Percentiles rank a stretch among this genome's conserved stretches.
Conservation (phyloP, 2,888 invertebrate species). For the Pandemis corylana region DNA sequence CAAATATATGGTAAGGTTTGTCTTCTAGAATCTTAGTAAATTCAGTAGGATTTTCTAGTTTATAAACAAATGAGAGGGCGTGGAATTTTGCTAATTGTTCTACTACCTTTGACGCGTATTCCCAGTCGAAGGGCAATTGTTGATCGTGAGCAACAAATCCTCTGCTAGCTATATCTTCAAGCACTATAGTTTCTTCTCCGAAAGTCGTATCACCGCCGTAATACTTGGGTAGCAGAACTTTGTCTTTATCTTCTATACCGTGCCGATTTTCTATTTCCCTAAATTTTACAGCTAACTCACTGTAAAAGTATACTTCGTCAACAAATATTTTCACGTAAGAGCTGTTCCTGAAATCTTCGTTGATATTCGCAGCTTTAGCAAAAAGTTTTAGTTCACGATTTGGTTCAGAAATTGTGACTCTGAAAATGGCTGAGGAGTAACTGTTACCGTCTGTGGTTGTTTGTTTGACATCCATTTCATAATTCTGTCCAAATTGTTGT, state of each 20-base stretch:
- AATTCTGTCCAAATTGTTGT: slow-evolving; percentile 9
- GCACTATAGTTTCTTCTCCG: slow-evolving; percentile 33
- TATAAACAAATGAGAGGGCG: slow-evolving; percentile 39
- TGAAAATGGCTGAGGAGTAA: slow-evolving; percentile 22
- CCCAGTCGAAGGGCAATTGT: slow-evolving; percentile 28
- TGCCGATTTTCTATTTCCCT: slow-evolving; percentile 32
- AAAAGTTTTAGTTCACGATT: slow-evolving; percentile 31
- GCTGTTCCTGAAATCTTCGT: slow-evolving; percentile 20
- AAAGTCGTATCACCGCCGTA: slow-evolving; percentile 22
- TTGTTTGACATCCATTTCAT: slow-evolving; percentile 15
- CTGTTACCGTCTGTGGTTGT: slow-evolving; percentile 11
- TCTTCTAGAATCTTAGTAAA: slow-evolving; percentile 19
- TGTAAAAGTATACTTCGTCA: slow-evolving; percentile 35
- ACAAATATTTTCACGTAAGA: slow-evolving; percentile 16
- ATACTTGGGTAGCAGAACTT: slow-evolving; percentile 32
- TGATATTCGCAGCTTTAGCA: slow-evolving; percentile 32
- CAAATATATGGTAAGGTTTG: slow-evolving; percentile 12
- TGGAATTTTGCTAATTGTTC: slow-evolving; percentile 42
- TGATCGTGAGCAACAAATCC: slow-evolving; percentile 34
- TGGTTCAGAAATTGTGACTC: slow-evolving; percentile 17
- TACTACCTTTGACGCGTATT: slow-evolving; percentile 36
- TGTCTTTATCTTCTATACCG: slow-evolving; percentile 21
- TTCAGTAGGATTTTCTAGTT: slow-evolving; percentile 19
- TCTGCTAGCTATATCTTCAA: slow-evolving; percentile 34
- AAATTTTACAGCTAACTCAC: slow-evolving; percentile 18